Evolutionary conservation across 2,888 invertebrate genomes (phyloP).

Genomic region (Serrognathus titanus): DNA sequence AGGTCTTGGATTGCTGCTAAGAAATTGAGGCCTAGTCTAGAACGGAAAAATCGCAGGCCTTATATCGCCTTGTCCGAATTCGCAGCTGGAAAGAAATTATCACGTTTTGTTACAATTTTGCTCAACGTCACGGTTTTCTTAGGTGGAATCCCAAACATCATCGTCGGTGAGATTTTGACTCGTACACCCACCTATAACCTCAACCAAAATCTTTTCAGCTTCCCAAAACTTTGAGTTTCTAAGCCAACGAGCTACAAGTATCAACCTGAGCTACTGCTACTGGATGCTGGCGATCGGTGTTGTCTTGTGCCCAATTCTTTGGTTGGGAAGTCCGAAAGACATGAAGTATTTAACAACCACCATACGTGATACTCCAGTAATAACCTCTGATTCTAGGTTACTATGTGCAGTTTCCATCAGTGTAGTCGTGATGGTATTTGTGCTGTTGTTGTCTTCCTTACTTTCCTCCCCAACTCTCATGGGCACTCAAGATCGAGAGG

Average conservation of each 20-base stretch:
- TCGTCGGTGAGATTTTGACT: conserved; percentile 58
- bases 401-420: conserved; percentile 63
- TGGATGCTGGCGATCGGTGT: conserved; percentile 77
- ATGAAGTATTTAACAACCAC: conserved; percentile 68
- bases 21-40: conserved; percentile 60
- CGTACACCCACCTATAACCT: neutral
- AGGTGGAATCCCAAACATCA: conserved; percentile 74
- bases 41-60: conserved; percentile 62
- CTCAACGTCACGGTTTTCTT: conserved; percentile 74
- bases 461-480: neutral
- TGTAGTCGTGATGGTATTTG: conserved; percentile 62
- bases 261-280: conserved; percentile 74
- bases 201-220: conserved; percentile 51
- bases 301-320: conserved; percentile 74
- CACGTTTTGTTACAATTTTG: conserved; percentile 64
- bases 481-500: neutral
- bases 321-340: conserved; percentile 88
- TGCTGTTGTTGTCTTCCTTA: conserved; percentile 60
- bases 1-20: conserved; percentile 79
- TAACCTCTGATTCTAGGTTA: conserved; percentile 50
- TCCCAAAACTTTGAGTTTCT: conserved; percentile 77
- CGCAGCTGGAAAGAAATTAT: conserved; percentile 64
- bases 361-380: neutral
- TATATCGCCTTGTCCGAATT: conserved; percentile 81
- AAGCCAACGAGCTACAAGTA: conserved; percentile 64